phyloP scores from a whole-genome alignment of 2,113 vertebrate species.

The Archilochus colubris region DNA sequence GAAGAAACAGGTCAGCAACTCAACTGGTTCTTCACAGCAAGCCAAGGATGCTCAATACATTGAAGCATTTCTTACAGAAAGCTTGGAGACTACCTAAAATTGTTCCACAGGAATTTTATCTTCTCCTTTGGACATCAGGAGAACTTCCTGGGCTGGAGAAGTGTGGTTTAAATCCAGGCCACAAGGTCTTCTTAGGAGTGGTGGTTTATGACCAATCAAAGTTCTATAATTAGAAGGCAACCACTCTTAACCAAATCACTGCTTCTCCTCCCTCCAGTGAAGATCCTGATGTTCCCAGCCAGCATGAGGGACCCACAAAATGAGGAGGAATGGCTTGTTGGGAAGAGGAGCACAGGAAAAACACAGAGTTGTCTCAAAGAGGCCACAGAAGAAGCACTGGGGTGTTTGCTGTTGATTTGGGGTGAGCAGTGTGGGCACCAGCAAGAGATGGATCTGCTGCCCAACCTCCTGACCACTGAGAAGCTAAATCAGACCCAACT shows the following conservation, averaged over 20 bases:
- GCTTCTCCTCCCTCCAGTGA: not conserved
- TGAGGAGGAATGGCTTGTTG: not conserved
- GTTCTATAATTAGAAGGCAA: fast-evolving
- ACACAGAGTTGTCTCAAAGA: not conserved
- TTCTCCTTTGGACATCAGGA: not conserved
- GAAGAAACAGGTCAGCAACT: not conserved
- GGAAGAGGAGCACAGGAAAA: not conserved
- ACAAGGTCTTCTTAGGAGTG: not conserved
- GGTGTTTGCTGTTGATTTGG: not conserved
- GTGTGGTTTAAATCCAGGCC: not conserved
- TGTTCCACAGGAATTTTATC: not conserved
- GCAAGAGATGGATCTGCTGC: not conserved
- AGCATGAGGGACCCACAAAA: not conserved
- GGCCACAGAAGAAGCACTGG: not conserved
- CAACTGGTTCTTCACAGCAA: not conserved
- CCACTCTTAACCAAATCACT: not conserved
- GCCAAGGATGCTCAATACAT: not conserved
- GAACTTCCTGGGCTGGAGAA: not conserved
- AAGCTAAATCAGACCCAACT: not conserved
- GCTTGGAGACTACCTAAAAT: not conserved
- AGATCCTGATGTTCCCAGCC: not conserved
- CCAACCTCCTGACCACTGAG: not conserved
- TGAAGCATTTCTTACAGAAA: not conserved
- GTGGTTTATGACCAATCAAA: not conserved
- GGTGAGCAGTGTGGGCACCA: not conserved